Evolutionary conservation across 2,888 invertebrate genomes (phyloP).

Genomic region (Taenaris catops): DNA sequence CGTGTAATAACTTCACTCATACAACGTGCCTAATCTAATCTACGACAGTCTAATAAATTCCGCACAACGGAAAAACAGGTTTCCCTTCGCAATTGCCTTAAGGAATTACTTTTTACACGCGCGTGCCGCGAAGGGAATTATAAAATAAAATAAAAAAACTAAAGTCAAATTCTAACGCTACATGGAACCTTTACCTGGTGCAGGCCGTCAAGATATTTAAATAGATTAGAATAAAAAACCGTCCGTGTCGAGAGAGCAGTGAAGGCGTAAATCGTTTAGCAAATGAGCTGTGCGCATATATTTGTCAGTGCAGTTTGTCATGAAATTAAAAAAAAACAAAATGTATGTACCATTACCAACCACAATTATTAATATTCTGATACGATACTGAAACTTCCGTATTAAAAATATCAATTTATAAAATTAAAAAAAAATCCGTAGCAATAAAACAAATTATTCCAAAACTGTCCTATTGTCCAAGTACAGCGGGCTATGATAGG

Average conservation of each 20-base stretch:
- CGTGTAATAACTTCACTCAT: slow-evolving; percentile 52
- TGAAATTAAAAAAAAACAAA: no score
- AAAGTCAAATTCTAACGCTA: slow-evolving; percentile 51
- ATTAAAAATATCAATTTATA: no score
- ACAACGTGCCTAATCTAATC: slow-evolving; percentile 66
- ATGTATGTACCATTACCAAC: no score
- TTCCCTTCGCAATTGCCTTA: slow-evolving; percentile 61
- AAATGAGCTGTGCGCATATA: slow-evolving; percentile 23
- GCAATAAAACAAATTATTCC: no score
- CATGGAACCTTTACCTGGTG: slow-evolving; percentile 63
- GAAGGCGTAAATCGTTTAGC: slow-evolving; percentile 28
- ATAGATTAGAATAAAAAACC: slow-evolving; percentile 14
- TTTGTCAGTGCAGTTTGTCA: slow-evolving; percentile 6
- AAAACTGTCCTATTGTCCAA: no score
- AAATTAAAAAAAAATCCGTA: no score
- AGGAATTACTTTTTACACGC: slow-evolving; percentile 56
- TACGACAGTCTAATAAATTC: slow-evolving; percentile 76
- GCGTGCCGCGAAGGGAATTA: slow-evolving; percentile 51
- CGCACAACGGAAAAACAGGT: slow-evolving; percentile 75
- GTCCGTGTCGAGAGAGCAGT: slow-evolving; percentile 39
- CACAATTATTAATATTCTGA: no score
- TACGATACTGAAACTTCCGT: no score
- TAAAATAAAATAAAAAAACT: slow-evolving; percentile 36
- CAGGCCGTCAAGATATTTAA: slow-evolving; percentile 45
- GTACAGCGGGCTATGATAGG: no score